Conservation (phyloP, 2,113 vertebrate species). For the Phylloscopus trochiloides region DNA sequence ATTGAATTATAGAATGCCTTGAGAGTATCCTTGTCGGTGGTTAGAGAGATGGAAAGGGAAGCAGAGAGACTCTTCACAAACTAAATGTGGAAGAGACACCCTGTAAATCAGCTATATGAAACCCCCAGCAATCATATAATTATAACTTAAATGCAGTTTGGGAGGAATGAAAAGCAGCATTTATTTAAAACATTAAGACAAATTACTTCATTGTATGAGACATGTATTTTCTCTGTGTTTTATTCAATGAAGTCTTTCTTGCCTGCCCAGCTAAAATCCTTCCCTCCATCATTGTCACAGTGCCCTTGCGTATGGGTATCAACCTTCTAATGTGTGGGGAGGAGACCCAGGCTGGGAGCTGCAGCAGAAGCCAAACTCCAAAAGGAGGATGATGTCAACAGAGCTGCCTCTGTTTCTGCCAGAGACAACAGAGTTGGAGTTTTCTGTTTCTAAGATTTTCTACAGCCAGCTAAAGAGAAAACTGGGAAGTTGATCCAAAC, state of each 20-base stretch:
- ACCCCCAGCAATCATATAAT: conserved; percentile 72
- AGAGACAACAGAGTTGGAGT: background rate
- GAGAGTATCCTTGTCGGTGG: conserved; percentile 69
- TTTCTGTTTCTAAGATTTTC: background rate
- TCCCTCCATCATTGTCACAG: background rate
- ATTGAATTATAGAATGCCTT: conserved; percentile 78
- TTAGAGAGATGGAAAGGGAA: conserved; percentile 69
- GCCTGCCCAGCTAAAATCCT: background rate
- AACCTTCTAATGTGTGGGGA: background rate
- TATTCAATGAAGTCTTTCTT: conserved; percentile 27
- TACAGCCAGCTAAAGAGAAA: background rate
- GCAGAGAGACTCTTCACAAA: conserved; percentile 46
- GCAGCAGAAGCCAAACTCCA: background rate
- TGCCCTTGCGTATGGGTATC: background rate
- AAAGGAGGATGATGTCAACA: background rate
- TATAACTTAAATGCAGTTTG: conserved; percentile 67
- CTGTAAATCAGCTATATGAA: conserved; percentile 77
- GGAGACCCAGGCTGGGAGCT: background rate
- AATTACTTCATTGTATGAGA: conserved; percentile 19
- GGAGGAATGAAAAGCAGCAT: conserved; percentile 61
- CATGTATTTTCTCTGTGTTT: background rate
- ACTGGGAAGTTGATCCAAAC: background rate
- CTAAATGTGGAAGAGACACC: conserved; percentile 60
- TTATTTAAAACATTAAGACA: conserved; percentile 69
- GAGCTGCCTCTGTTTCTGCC: background rate